Evolutionary conservation across 2,797 vertebrate genomes (phyloP).

Genomic region (Micrastur ruficollis): DNA sequence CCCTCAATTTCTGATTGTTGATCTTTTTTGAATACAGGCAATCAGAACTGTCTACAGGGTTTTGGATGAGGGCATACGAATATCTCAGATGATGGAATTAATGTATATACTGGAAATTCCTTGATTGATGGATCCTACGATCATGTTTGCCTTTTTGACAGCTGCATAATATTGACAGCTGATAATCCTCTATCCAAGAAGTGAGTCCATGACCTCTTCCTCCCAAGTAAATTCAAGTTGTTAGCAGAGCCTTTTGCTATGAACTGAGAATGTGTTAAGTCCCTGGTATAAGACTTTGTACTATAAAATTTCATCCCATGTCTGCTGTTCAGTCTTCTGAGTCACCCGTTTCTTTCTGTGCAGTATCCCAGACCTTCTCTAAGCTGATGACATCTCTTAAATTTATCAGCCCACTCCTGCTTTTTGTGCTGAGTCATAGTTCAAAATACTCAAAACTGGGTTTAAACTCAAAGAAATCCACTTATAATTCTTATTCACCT

Average conservation of each 20-base stretch:
- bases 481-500: neutral
- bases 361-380: neutral
- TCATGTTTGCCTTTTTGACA: neutral
- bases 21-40: neutral
- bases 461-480: neutral
- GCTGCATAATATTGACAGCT: neutral
- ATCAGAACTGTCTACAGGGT: neutral
- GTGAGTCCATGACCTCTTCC: neutral
- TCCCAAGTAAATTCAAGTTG: neutral
- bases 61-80: neutral
- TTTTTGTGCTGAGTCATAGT: constrained; percentile 52
- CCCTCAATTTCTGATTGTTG: neutral
- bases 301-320: neutral
- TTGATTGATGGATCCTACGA: neutral
- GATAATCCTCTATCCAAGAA: neutral
- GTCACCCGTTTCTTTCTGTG: constrained; percentile 20
- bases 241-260: neutral
- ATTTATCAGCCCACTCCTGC: neutral
- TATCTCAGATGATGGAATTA: neutral
- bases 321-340: neutral
- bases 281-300: neutral
- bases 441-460: constrained; percentile 28
- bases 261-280: neutral
- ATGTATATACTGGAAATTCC: neutral
- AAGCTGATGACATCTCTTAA: constrained; percentile 11